These are phyloP conservation scores for Pseudomyrmex pallidus DNA, from an alignment of 1,140 invertebrate species.

Conservation along the genomic window DNA sequence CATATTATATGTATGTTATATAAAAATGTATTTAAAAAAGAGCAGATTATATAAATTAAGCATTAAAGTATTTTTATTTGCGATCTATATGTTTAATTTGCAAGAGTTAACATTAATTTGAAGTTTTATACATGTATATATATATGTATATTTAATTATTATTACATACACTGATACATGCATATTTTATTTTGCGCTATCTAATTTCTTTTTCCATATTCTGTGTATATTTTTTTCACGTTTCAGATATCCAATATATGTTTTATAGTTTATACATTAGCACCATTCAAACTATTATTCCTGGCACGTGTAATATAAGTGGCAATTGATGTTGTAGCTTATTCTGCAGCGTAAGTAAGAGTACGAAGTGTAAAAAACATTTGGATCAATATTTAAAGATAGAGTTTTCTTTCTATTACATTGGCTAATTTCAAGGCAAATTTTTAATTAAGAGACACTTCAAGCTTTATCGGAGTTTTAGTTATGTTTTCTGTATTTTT, in stretches of 20 bases:
- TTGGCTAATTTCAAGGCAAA: conserved; percentile 12
- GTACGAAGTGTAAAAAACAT: conserved; percentile 65
- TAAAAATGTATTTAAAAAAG: conserved; percentile 36
- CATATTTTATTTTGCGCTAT: conserved; percentile 62
- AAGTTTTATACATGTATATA: no score
- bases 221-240: conserved; percentile 76
- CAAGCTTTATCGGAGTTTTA: conserved; percentile 14
- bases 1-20: conserved; percentile 16
- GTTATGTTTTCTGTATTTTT: conserved; percentile 20
- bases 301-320: conserved; percentile 77
- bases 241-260: conserved; percentile 78
- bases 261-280: conserved; percentile 79
- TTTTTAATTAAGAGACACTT: conserved; percentile 16
- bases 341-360: conserved; percentile 76
- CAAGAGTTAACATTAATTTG: no score
- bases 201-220: conserved; percentile 63
- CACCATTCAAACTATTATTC: conserved; percentile 75
- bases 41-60: conserved; percentile 62
- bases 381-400: conserved; percentile 26
- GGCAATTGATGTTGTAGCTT: conserved; percentile 74
- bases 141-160: conserved; percentile 9
- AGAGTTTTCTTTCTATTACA: conserved; percentile 46
- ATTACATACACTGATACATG: conserved; percentile 13
- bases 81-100: conserved; percentile 11
- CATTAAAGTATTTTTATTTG: conserved; percentile 6